Conservation (phyloP, 2,797 vertebrate genomes). For the Diglossa cyanea region DNA sequence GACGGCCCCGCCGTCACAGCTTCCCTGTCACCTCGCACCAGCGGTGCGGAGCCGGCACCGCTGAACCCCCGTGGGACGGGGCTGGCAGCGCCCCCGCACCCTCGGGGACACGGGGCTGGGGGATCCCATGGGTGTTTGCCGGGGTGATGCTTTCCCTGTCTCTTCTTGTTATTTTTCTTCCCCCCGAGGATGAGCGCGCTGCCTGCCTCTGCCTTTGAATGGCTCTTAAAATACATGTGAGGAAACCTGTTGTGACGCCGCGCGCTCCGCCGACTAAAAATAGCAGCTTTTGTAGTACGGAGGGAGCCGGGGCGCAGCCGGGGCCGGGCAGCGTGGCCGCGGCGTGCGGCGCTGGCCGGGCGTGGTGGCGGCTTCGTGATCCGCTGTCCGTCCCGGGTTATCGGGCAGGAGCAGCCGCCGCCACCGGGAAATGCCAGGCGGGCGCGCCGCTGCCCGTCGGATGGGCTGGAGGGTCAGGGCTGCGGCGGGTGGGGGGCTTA, state of each 20-base stretch:
- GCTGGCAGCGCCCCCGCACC: background rate
- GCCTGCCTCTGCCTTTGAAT: constrained; percentile 25
- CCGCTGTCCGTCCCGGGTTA: background rate
- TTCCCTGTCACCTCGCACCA: background rate
- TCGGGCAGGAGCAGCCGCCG: background rate
- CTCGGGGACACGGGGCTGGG: background rate
- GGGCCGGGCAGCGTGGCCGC: background rate
- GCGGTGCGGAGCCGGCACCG: background rate
- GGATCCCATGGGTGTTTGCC: background rate
- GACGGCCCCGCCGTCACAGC: background rate
- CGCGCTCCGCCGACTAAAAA: constrained; percentile 1
- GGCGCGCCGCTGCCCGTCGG: background rate
- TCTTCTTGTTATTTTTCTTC: background rate
- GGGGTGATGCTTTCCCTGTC: background rate
- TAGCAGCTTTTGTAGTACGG: constrained; percentile 12
- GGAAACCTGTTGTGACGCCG: constrained; percentile 55
- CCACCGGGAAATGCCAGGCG: background rate
- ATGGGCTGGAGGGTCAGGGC: background rate
- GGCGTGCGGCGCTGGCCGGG: background rate
- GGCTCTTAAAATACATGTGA: constrained; percentile 36
- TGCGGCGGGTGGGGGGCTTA: background rate
- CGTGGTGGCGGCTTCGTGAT: background rate
- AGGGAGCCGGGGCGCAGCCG: constrained; percentile 7
- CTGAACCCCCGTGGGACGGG: background rate
- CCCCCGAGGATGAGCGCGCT: background rate